A percentile compares a stretch with the other conserved stretches of the same genome.
These are phyloP conservation scores for Aporophyla lueneburgensis DNA, from an alignment of 2,888 invertebrate genomes.

Conservation along the genomic window DNA sequence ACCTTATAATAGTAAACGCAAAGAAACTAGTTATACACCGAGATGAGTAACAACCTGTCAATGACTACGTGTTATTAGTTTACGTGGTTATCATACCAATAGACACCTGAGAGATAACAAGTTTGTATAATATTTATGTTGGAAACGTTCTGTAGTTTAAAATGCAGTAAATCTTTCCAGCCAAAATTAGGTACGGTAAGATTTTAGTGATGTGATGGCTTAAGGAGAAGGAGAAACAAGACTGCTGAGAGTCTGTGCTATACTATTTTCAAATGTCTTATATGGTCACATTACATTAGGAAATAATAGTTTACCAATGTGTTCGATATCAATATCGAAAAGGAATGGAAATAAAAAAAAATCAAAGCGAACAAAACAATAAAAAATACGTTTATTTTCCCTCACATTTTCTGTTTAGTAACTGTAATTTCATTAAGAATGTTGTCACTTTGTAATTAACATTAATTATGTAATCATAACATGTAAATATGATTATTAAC, in stretches of 20 bases:
- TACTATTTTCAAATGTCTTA: too few species aligned
- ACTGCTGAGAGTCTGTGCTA: too few species aligned
- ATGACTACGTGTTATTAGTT: slow-evolving; percentile 23
- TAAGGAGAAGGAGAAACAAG: too few species aligned
- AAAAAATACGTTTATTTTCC: too few species aligned
- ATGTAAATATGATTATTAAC: neutral
- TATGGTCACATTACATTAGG: too few species aligned
- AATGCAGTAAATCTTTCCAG: neutral
- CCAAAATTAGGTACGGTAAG: neutral
- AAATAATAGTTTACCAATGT: too few species aligned
- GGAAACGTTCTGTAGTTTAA: neutral
- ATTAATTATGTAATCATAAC: slow-evolving; percentile 8
- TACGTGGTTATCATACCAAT: slow-evolving; percentile 22
- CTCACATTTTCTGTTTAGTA: neutral
- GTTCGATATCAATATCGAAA: too few species aligned
- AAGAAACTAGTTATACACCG: slow-evolving; percentile 18
- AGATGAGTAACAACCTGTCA: slow-evolving; percentile 24
- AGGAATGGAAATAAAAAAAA: too few species aligned
- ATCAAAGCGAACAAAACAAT: too few species aligned
- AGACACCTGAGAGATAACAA: neutral
- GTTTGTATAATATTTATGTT: neutral
- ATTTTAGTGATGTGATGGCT: too few species aligned
- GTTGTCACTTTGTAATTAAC: slow-evolving; percentile 3
- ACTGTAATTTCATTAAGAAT: neutral
- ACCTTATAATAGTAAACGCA: neutral